phyloP scores from a whole-genome alignment of 2,888 invertebrate genomes.

The Caenorhabditis japonica region DNA sequence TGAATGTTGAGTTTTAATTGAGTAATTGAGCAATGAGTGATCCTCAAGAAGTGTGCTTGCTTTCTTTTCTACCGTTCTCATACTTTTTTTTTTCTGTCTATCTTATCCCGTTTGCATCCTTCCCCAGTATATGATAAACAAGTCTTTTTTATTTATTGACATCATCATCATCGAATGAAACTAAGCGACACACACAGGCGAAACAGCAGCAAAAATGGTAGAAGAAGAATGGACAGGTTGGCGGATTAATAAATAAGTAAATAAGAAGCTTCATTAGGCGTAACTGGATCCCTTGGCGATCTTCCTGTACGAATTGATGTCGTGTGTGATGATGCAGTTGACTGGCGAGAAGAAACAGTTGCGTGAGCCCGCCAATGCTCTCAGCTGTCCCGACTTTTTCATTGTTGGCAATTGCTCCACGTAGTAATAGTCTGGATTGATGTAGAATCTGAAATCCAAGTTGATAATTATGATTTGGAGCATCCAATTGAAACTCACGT shows the following conservation, averaged over 20 bases:
- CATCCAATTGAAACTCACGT: constrained; percentile 48
- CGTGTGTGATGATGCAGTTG: constrained; percentile 73
- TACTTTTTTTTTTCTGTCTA: neutral
- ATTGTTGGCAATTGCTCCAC: constrained; percentile 42
- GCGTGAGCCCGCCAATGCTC: constrained; percentile 64
- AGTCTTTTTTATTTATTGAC: constrained; percentile 50
- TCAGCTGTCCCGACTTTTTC: constrained; percentile 64
- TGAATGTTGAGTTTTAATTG: constrained; percentile 48
- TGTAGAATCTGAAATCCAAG: constrained; percentile 34
- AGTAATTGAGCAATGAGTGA: constrained; percentile 18
- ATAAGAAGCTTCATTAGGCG: constrained; percentile 13
- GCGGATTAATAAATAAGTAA: neutral
- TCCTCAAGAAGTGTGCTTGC: constrained; percentile 22
- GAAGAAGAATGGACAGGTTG: neutral
- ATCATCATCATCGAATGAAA: constrained; percentile 42
- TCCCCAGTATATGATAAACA: constrained; percentile 23
- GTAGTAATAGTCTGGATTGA: constrained; percentile 49
- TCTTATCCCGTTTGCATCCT: constrained; percentile 4
- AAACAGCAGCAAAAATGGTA: no score
- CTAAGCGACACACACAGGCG: constrained; percentile 39
- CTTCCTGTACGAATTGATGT: constrained; percentile 67
- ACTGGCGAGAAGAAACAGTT: constrained; percentile 75
- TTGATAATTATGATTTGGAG: no score
- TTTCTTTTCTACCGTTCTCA: constrained; percentile 4
- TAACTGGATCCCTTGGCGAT: constrained; percentile 57